Conservation (phyloP, 2,113 vertebrate species). For the Balaenoptera acutorostrata region DNA sequence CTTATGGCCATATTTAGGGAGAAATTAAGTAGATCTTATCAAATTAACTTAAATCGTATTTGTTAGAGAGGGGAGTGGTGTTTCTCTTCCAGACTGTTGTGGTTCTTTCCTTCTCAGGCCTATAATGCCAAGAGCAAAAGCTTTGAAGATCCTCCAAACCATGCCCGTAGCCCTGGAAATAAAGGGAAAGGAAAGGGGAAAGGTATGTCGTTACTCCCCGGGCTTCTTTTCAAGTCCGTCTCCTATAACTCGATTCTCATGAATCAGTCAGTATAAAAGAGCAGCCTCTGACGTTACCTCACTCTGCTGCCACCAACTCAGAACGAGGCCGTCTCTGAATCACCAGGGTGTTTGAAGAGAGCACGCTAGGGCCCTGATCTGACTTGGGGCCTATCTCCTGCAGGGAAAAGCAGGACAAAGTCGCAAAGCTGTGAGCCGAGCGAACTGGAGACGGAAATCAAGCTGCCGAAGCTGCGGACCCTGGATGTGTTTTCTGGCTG, state of each 20-base stretch:
- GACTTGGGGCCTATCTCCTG: fast-evolving
- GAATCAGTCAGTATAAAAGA: not conserved
- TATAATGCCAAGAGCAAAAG: slow-evolving; percentile 93
- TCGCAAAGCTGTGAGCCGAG: slow-evolving; percentile 74
- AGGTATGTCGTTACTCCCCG: slow-evolving; percentile 76
- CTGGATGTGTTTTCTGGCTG: slow-evolving; percentile 97
- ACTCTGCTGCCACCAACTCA: too few species aligned
- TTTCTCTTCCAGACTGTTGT: not conserved
- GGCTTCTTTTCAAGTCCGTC: not conserved
- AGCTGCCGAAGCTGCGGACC: slow-evolving; percentile 86
- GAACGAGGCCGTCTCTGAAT: fast-evolving
- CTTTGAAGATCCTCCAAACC: slow-evolving; percentile 96
- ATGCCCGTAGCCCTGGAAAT: slow-evolving; percentile 88
- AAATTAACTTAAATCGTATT: not conserved
- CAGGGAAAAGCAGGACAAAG: slow-evolving; percentile 91
- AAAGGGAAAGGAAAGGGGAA: slow-evolving; percentile 98
- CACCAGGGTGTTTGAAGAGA: not conserved
- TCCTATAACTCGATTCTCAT: not conserved
- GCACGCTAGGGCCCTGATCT: too few species aligned
- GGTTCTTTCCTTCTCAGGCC: slow-evolving; percentile 80
- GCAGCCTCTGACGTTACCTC: not conserved
- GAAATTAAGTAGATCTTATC: not conserved
- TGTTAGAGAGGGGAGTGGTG: not conserved
- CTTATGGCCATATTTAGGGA: not conserved
- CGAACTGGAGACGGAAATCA: slow-evolving; percentile 76